A percentile compares a stretch with the other conserved stretches of the same genome.
These are phyloP conservation scores for Cyphomyrus discorhynchus DNA, from an alignment of 2,113 vertebrate genomes.

Conservation along the genomic window DNA sequence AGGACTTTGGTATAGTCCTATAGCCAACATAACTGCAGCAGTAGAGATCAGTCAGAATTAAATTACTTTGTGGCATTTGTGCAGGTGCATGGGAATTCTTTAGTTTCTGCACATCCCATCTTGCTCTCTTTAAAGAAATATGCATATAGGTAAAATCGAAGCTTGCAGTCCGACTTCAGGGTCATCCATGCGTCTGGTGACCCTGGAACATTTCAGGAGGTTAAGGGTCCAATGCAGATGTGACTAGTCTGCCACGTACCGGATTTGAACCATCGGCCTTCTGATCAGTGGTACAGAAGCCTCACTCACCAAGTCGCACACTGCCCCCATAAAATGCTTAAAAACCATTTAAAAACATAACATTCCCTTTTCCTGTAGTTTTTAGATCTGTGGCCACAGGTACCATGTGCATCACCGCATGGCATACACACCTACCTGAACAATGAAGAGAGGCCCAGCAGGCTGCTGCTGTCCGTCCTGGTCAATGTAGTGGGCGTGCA, in stretches of 20 bases:
- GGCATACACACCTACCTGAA: conserved; percentile 64
- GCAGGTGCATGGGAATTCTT: background rate
- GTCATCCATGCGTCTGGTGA: background rate
- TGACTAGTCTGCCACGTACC: background rate
- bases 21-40: background rate
- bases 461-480: conserved; percentile 57
- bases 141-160: background rate
- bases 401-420: background rate
- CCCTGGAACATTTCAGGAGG: background rate
- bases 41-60: background rate
- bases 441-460: conserved; percentile 62
- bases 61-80: background rate
- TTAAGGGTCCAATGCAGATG: background rate
- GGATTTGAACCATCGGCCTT: background rate
- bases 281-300: background rate
- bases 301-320: background rate
- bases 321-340: background rate
- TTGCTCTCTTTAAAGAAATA: background rate
- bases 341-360: background rate
- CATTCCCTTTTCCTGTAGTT: background rate
- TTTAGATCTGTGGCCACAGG: background rate
- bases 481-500: conserved; percentile 66
- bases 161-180: background rate
- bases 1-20: background rate
- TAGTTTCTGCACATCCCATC: background rate